Conservation (phyloP, 2,113 vertebrate genomes). For the Trichomycterus rosablanca region DNA sequence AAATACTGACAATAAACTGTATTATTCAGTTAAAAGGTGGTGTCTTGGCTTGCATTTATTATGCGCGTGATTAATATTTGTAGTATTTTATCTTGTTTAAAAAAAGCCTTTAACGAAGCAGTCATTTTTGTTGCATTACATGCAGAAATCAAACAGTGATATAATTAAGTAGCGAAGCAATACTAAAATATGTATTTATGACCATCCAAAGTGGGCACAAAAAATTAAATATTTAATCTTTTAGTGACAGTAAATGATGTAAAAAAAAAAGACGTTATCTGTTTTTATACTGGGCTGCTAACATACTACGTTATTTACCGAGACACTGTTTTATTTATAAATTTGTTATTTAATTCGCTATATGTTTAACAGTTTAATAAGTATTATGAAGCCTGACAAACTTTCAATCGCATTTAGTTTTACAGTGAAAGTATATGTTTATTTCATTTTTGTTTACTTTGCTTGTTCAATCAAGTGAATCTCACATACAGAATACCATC, state of each 20-base stretch:
- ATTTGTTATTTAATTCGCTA: conserved; percentile 5
- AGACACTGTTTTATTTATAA: background rate
- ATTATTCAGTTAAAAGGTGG: too few species aligned
- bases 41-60: too few species aligned
- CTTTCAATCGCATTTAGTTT: conserved; percentile 4
- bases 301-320: conserved; percentile 22
- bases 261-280: background rate
- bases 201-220: too few species aligned
- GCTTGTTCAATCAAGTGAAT: background rate
- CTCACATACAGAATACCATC: too few species aligned
- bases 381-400: conserved; percentile 17
- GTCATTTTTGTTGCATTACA: too few species aligned
- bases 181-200: too few species aligned
- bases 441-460: background rate
- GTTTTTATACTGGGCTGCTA: background rate
- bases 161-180: too few species aligned
- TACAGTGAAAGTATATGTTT: background rate
- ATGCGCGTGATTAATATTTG: too few species aligned
- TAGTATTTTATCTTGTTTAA: too few species aligned
- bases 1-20: too few species aligned
- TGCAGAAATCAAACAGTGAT: too few species aligned
- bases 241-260: conserved; percentile 11
- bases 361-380: conserved; percentile 16
- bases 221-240: conserved; percentile 57
- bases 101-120: too few species aligned